Evolutionary conservation across 2,113 vertebrate genomes (phyloP).

Genomic region (Heterochromis multidens): DNA sequence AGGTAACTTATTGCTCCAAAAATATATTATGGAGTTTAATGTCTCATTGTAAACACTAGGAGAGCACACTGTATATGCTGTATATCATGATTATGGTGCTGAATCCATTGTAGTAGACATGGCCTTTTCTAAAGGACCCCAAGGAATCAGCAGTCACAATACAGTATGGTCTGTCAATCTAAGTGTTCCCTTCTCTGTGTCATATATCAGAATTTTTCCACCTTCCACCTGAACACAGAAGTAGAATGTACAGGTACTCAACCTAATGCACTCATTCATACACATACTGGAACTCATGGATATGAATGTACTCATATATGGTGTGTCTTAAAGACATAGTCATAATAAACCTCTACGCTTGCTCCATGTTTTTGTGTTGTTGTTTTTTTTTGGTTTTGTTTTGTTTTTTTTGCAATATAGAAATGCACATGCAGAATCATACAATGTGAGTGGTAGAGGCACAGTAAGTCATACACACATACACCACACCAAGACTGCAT

Average conservation of each 20-base stretch:
- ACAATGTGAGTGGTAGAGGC: neutral
- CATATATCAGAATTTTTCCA: conserved; percentile 28
- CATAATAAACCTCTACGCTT: no score
- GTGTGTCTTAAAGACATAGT: no score
- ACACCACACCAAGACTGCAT: accelerated
- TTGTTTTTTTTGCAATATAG: neutral
- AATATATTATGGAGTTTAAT: no score
- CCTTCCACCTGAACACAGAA: neutral
- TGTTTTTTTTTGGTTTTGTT: neutral
- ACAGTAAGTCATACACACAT: neutral
- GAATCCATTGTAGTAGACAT: conserved; percentile 11
- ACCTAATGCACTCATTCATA: neutral
- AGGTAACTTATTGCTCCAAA: no score
- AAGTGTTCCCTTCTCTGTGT: conserved; percentile 11
- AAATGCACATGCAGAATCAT: neutral
- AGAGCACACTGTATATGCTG: neutral
- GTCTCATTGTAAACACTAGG: neutral
- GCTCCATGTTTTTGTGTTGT: no score
- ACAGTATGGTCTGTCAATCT: conserved; percentile 53
- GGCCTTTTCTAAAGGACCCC: conserved; percentile 55
- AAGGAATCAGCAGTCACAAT: conserved; percentile 56
- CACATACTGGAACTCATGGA: neutral
- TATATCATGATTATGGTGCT: neutral
- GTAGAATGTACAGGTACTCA: neutral
- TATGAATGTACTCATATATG: neutral